phyloP scores from a whole-genome alignment of 1,140 invertebrate genomes.

The Leptinotarsa texana region DNA sequence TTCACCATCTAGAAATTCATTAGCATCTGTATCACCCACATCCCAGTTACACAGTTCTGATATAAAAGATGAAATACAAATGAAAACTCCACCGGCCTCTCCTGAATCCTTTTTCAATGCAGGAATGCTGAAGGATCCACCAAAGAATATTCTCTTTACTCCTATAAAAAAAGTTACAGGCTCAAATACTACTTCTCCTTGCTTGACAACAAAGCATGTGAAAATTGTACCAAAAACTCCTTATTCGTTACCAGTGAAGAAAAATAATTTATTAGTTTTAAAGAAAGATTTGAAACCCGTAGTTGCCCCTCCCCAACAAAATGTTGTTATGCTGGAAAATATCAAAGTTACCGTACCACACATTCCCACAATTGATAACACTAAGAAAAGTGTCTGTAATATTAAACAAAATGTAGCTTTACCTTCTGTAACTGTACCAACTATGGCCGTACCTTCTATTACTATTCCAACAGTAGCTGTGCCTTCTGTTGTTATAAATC shows the following conservation, averaged over 20 bases:
- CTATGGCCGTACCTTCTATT: slow-evolving; percentile 17
- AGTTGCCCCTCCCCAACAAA: slow-evolving; percentile 16
- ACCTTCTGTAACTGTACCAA: neutral
- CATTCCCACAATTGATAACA: slow-evolving; percentile 24
- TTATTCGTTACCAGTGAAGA: slow-evolving; percentile 31
- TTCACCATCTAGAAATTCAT: slow-evolving; percentile 22
- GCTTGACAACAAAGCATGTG: slow-evolving; percentile 33
- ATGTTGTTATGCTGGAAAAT: slow-evolving; percentile 47
- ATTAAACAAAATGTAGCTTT: no score
- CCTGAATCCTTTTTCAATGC: slow-evolving; percentile 1
- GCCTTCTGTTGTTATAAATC: slow-evolving; percentile 32
- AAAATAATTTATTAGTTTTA: slow-evolving; percentile 40
- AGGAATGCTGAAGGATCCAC: neutral
- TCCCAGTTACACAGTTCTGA: neutral
- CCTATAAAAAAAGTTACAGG: neutral
- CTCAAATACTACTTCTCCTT: slow-evolving; percentile 25
- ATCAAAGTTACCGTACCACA: slow-evolving; percentile 34
- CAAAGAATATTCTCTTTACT: slow-evolving; percentile 27
- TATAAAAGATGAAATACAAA: slow-evolving; percentile 42
- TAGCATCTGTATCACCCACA: neutral
- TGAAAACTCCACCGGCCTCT: slow-evolving; percentile 35
- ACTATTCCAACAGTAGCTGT: slow-evolving; percentile 24
- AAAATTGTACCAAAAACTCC: slow-evolving; percentile 42
- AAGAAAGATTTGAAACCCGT: slow-evolving; percentile 20
- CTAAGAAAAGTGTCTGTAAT: no score